Evolutionary conservation across 1,140 invertebrate genomes (phyloP).

Genomic region (Hylaeus volcanicus): DNA sequence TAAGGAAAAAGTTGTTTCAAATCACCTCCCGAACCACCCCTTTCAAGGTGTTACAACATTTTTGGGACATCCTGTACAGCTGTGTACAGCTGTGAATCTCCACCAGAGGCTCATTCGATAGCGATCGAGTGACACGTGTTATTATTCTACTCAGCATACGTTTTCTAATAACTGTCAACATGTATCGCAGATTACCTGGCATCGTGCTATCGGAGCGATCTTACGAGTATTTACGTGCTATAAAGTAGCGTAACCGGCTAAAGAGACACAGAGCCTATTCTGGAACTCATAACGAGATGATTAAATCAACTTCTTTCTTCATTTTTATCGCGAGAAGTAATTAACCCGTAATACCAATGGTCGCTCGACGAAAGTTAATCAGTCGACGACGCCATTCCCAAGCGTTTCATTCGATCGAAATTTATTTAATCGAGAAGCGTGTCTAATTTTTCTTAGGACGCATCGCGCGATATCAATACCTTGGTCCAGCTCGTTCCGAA

Average conservation of each 20-base stretch:
- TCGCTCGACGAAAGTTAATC: no score
- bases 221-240: not conserved
- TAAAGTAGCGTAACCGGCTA: not conserved
- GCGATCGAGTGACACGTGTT: not conserved
- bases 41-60: no score
- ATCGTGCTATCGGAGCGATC: not conserved
- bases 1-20: no score
- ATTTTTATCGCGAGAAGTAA: not conserved
- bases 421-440: not conserved
- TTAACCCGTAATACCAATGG: not conserved
- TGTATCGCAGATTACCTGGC: not conserved
- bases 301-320: not conserved
- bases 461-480: conserved; percentile 75
- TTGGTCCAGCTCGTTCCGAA: conserved; percentile 85
- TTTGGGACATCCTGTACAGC: no score
- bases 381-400: no score
- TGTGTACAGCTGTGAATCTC: no score
- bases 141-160: not conserved
- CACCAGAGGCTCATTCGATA: not conserved
- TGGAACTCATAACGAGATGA: conserved; percentile 26
- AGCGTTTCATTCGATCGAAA: not conserved
- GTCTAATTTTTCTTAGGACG: not conserved
- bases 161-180: conserved; percentile 33
- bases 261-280: conserved; percentile 12
- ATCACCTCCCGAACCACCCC: no score